phyloP scores from a whole-genome alignment of 2,888 invertebrate genomes.

The Branchipolynoe longqiensis region DNA sequence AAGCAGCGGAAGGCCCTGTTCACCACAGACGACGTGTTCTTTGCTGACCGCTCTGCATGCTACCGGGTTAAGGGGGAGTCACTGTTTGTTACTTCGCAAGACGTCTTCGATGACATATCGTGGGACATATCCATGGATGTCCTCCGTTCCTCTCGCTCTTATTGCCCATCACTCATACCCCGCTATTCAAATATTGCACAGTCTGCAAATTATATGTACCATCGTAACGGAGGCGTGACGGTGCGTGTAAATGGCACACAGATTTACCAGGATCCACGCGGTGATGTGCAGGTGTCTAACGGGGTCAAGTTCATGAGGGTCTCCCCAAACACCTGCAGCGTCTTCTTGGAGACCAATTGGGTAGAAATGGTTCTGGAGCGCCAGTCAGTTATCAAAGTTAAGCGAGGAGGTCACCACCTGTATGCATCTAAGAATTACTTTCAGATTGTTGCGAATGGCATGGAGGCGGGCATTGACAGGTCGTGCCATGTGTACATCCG shows the following conservation, averaged over 20 bases:
- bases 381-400: conserved; percentile 75
- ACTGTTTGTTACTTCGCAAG: conserved; percentile 69
- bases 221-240: conserved; percentile 75
- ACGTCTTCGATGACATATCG: conserved; percentile 76
- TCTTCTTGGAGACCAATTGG: conserved; percentile 79
- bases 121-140: conserved; percentile 79
- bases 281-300: conserved; percentile 80
- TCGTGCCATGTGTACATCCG: conserved; percentile 62
- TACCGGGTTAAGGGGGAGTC: conserved; percentile 74
- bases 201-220: conserved; percentile 77
- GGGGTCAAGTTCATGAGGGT: conserved; percentile 80
- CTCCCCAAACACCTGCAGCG: conserved; percentile 76
- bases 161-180: conserved; percentile 77
- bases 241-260: conserved; percentile 80
- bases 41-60: conserved; percentile 74
- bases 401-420: conserved; percentile 74
- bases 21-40: conserved; percentile 72
- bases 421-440: conserved; percentile 66
- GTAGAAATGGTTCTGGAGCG: conserved; percentile 81
- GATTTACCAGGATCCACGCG: conserved; percentile 79
- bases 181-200: conserved; percentile 78
- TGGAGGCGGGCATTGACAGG: conserved; percentile 66
- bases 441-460: conserved; percentile 63
- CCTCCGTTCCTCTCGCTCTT: conserved; percentile 77
- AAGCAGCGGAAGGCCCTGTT: conserved; percentile 73